Conservation (phyloP, 2,888 invertebrate genomes). For the Agapostemon virescens region DNA sequence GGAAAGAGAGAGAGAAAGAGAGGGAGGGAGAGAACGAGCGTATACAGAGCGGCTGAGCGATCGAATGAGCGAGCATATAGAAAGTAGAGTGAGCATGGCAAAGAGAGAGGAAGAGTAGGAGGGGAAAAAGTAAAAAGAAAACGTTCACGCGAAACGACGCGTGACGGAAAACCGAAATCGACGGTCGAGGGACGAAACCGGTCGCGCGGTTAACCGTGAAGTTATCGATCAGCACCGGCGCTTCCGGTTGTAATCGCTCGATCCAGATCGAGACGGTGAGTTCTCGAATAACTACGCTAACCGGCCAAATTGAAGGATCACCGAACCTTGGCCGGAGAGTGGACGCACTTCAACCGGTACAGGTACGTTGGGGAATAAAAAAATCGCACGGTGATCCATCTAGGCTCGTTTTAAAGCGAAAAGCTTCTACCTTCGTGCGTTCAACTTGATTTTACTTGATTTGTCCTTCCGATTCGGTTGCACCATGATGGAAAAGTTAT, state of each 20-base stretch:
- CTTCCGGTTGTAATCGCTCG: slow-evolving; percentile 3
- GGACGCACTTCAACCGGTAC: neutral
- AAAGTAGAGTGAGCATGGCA: no score
- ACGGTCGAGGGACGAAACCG: neutral
- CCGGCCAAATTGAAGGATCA: neutral
- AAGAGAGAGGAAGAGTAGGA: neutral
- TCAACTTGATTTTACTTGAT: neutral
- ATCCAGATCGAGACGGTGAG: neutral
- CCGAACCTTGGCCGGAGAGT: neutral
- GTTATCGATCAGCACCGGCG: neutral
- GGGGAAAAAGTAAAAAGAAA: neutral
- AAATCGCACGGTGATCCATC: neutral
- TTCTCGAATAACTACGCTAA: neutral
- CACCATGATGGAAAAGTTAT: no score
- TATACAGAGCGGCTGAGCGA: no score
- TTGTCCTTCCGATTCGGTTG: neutral
- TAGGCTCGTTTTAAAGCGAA: neutral
- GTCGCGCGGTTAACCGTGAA: slow-evolving; percentile 7
- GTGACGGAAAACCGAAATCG: neutral
- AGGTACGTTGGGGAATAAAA: neutral
- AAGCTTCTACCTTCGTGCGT: neutral
- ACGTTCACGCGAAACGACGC: neutral
- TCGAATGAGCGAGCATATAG: no score
- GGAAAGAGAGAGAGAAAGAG: neutral
- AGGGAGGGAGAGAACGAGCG: neutral